A percentile compares a stretch with the other conserved stretches of the same genome.
Conservation (phyloP, 2,797 vertebrate species). For the Holocentrus rufus region DNA sequence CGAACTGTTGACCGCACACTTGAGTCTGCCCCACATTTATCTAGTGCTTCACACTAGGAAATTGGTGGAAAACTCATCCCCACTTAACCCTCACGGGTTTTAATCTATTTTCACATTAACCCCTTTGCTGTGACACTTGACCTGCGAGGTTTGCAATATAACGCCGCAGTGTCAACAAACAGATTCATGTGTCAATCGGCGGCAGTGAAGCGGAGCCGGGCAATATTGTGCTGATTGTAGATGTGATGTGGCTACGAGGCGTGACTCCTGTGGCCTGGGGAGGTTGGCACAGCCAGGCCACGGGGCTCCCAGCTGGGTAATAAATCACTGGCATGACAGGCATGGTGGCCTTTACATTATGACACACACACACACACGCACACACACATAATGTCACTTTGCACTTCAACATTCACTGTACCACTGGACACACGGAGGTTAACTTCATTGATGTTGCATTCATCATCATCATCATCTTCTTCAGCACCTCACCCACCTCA, state of each 20-base stretch:
- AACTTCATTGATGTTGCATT: conserved; percentile 28
- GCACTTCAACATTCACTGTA: background rate
- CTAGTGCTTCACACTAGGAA: conserved; percentile 25
- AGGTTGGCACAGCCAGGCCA: conserved; percentile 60
- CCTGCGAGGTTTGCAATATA: conserved; percentile 63
- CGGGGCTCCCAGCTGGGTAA: conserved; percentile 62
- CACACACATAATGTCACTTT: conserved; percentile 13
- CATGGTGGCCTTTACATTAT: conserved; percentile 68
- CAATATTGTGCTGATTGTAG: conserved; percentile 74
- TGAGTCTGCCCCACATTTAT: conserved; percentile 27
- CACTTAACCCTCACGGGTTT: conserved; percentile 61
- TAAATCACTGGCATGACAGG: conserved; percentile 81
- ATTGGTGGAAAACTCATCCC: conserved; percentile 43
- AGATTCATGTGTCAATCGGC: conserved; percentile 76
- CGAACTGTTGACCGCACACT: conserved; percentile 23
- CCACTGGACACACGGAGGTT: conserved; percentile 5
- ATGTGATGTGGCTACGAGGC: conserved; percentile 58
- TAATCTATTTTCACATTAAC: conserved; percentile 79
- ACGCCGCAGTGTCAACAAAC: conserved; percentile 65
- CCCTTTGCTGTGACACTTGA: conserved; percentile 63
- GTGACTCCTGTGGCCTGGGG: conserved; percentile 64
- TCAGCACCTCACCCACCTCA: background rate
- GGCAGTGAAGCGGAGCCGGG: conserved; percentile 68
- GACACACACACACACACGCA: conserved; percentile 19
- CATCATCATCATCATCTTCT: conserved; percentile 10